Evolutionary conservation across 2,797 vertebrate species (phyloP).

Genomic region (Odontamblyopus lacepedii): DNA sequence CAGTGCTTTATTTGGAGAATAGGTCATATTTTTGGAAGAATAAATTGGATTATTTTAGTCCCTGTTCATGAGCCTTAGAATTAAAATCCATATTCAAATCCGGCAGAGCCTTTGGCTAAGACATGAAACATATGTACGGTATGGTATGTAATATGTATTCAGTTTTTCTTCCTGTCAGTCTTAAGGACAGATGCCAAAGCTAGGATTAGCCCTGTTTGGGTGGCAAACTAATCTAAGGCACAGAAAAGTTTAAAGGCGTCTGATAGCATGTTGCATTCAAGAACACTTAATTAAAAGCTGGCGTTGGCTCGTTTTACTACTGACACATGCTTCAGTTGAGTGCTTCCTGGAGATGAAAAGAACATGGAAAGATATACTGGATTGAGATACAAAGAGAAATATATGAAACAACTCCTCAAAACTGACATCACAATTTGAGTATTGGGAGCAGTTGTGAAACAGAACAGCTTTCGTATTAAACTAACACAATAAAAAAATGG

Average conservation of each 20-base stretch:
- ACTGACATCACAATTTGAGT: not conserved
- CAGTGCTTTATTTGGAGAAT: too few relatives aligned
- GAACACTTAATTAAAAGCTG: slow-evolving; percentile 45
- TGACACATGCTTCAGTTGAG: slow-evolving; percentile 22
- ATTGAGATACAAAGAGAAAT: not conserved
- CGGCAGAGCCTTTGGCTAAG: not conserved
- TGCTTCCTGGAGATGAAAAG: slow-evolving; percentile 24
- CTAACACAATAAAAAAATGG: not conserved
- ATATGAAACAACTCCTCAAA: not conserved
- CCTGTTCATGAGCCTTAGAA: too few relatives aligned
- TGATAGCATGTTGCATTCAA: slow-evolving; percentile 25
- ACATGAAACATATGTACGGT: not conserved
- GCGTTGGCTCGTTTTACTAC: slow-evolving; percentile 39
- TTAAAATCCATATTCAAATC: too few relatives aligned
- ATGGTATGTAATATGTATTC: not conserved
- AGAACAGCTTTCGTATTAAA: not conserved
- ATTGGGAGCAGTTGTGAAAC: too few relatives aligned
- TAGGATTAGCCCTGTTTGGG: slow-evolving; percentile 42
- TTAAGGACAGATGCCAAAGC: slow-evolving; percentile 36
- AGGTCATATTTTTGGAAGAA: too few relatives aligned
- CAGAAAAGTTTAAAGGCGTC: slow-evolving; percentile 31
- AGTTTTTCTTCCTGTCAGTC: not conserved
- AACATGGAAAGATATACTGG: not conserved
- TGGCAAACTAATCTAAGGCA: slow-evolving; percentile 28
- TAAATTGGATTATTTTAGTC: too few relatives aligned